A percentile compares a stretch with the other conserved stretches of the same genome.
Conservation (phyloP, 2,113 vertebrate species). For the Chlorodrepanis virens region DNA sequence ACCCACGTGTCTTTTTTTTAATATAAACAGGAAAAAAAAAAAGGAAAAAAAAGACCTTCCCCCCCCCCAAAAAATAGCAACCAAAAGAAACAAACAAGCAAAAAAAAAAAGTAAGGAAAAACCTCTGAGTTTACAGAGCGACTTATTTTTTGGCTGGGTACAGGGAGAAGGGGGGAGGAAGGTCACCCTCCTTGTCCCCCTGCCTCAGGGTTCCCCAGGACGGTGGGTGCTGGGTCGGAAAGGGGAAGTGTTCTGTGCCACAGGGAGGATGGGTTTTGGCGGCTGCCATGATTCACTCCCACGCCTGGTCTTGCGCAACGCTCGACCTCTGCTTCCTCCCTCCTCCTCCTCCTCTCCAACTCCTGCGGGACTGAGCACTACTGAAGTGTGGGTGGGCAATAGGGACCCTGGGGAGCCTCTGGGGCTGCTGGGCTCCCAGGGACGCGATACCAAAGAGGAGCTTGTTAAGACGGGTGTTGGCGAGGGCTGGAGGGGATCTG, state of each 20-base stretch:
- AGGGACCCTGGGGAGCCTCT: not conserved
- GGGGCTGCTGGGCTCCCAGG: not conserved
- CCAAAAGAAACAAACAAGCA: not conserved
- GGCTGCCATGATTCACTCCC: slow-evolving; percentile 9
- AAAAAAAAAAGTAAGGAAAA: not conserved
- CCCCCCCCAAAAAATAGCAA: not conserved
- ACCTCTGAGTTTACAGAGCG: not conserved
- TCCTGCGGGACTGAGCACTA: not conserved
- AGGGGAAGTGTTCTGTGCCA: not conserved
- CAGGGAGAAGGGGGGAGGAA: not conserved
- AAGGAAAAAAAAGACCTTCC: not conserved
- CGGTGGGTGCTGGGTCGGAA: not conserved
- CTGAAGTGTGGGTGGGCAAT: not conserved
- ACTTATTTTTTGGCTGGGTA: not conserved
- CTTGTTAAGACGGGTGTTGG: not conserved
- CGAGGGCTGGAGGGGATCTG: not conserved
- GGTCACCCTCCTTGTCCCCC: not conserved
- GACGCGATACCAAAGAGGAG: slow-evolving; percentile 70
- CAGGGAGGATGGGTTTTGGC: not conserved
- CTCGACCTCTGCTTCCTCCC: not conserved
- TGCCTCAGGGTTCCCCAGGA: too few relatives aligned
- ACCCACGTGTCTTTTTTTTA: not conserved
- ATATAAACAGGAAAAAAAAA: not conserved
- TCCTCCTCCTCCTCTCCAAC: not conserved
- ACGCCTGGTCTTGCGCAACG: not conserved